Base-by-base conservation (phyloP, 2,888 invertebrate genomes). In the Andrena trimmerana region DNA sequence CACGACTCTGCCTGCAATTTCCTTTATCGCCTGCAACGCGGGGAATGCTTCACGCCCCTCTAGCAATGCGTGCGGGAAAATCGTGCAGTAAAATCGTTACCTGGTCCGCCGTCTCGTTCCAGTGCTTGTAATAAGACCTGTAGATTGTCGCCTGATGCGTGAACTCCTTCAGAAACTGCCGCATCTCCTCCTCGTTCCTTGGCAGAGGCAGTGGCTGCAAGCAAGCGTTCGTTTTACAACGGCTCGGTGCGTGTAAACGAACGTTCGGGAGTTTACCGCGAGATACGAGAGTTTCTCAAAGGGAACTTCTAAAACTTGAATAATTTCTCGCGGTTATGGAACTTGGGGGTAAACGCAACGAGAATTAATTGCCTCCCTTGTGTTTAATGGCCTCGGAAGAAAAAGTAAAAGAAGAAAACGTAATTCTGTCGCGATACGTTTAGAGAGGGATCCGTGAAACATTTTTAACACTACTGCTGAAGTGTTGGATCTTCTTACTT, bases 71-170 rank as follows among this genome's bases (percentile, higher is more conserved):
- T 7, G 1, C 0, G 1, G 42, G 0, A 50, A n/a, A 36, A 16
- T 57, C 27, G 2, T 3, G 24, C 31, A 2, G 16, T 0, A 10
- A 5, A 57, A 36, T 78, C 66, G 65, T 79, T 87, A 92, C 92
- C 86, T 76, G 83, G 16, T 90, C 83, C 6, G 85, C 86, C 2
- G 82, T 90, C 29, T 88, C 85, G 16, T 62, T 67, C 92, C 92
- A 93, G 65, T 91, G 89, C 60, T 88, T 85, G 82, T 91, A 92
- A 62, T 90, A 89, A 2, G 87, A 88, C 48, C 88, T 85, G 66
- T 90, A 92, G 42, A 89, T 69, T 24, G 87, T 90, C 2, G 91
- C 90, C 65, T 86, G 81, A 42, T 83, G 72, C 36, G 84, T 86
- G 48, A 92, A 88, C n/a, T 87, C 70, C 63, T 69, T 86, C 16